Evolutionary conservation across 2,888 invertebrate species (phyloP).

Genomic region (Mesopsocus fuscifrons): DNA sequence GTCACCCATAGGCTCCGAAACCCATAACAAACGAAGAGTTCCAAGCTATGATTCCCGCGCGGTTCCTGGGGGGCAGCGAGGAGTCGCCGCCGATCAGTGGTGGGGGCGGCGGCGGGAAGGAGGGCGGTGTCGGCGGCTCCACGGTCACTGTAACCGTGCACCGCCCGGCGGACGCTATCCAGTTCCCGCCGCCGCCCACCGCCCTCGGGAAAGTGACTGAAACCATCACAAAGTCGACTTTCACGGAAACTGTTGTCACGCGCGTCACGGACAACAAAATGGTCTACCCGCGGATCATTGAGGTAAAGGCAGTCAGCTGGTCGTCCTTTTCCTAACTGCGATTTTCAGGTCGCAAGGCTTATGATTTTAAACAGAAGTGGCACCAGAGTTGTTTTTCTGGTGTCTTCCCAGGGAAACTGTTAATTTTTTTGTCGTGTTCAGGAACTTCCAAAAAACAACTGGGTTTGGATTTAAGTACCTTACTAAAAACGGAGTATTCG

Average conservation of each 20-base stretch:
- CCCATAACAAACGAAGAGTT: constrained; percentile 87
- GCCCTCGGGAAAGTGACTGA: constrained; percentile 77
- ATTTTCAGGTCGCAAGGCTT: too few relatives aligned
- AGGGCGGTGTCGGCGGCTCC: constrained; percentile 12
- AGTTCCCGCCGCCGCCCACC: constrained; percentile 65
- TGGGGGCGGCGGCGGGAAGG: constrained; percentile 12
- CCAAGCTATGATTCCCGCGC: constrained; percentile 86
- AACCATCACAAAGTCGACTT: constrained; percentile 88
- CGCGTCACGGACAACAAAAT: constrained; percentile 84
- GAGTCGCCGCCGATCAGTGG: constrained; percentile 12
- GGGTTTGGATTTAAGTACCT: too few relatives aligned
- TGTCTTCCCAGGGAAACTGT: too few relatives aligned
- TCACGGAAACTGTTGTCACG: constrained; percentile 88
- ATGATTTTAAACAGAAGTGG: too few relatives aligned
- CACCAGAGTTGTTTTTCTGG: too few relatives aligned
- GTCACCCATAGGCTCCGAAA: constrained; percentile 42
- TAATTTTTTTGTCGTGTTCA: too few relatives aligned
- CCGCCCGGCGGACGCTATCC: constrained; percentile 46
- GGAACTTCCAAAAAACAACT: too few relatives aligned
- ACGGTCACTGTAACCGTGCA: constrained; percentile 69
- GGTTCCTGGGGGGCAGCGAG: constrained; percentile 41
- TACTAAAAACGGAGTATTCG: too few relatives aligned
- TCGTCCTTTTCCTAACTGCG: too few relatives aligned
- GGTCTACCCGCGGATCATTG: constrained; percentile 66
- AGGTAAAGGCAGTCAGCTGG: too few relatives aligned